A percentile compares a stretch with the other conserved stretches of the same genome.
These are phyloP conservation scores for Hybognathus amarus DNA, from an alignment of 2,797 vertebrate genomes.

Conservation along the genomic window DNA sequence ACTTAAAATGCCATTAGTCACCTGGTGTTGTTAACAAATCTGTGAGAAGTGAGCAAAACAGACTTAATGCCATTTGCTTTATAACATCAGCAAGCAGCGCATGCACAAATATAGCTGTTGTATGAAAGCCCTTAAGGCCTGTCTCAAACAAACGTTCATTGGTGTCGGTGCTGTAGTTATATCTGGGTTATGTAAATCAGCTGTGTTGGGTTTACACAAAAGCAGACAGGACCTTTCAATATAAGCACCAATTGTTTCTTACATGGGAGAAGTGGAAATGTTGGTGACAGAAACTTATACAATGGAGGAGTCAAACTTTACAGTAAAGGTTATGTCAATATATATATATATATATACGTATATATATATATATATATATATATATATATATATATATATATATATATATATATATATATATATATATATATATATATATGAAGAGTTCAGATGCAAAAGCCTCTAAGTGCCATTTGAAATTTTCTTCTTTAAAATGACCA, in stretches of 20 bases:
- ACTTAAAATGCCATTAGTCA: conserved; percentile 50
- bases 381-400: too few relatives aligned
- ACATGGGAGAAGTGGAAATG: conserved; percentile 30
- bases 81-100: conserved; percentile 35
- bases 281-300: not conserved
- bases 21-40: conserved; percentile 40
- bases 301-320: not conserved
- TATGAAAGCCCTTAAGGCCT: conserved; percentile 45
- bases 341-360: too few relatives aligned
- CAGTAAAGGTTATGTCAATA: not conserved
- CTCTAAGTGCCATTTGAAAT: too few relatives aligned
- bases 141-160: conserved; percentile 34
- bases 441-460: too few relatives aligned
- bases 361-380: too few relatives aligned
- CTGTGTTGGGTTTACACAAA: conserved; percentile 61
- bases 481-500: too few relatives aligned
- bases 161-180: conserved; percentile 27
- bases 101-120: conserved; percentile 31
- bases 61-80: conserved; percentile 41
- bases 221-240: conserved; percentile 65
- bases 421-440: too few relatives aligned
- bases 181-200: conserved; percentile 69
- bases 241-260: conserved; percentile 40
- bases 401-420: too few relatives aligned
- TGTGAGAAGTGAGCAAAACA: conserved; percentile 20